Evolutionary conservation across 2,113 vertebrate species (phyloP), one percentile per base, ranked within the genome.

Genomic region (Lagopus leucura): DNA sequence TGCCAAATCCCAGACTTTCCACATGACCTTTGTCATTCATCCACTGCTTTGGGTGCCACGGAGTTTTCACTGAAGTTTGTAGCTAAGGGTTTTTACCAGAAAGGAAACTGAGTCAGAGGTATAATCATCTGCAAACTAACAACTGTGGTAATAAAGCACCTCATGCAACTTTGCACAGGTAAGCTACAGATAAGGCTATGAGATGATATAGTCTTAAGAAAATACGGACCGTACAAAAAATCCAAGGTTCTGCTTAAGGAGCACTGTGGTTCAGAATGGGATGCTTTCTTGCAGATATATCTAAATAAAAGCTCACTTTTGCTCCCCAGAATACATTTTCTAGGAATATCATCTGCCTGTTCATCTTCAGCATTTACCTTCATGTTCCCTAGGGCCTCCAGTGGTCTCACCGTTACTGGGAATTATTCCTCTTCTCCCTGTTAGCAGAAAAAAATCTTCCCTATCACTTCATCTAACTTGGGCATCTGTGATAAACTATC

Each of bases 261-360:
- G 1, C 15, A 57, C 20, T 30, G 10, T 24, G 7, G 3, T 50
- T 65, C 34, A 72, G 25, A 87, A 77, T 1, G 5, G 5, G 10
- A 21, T 0, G 0, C 63, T 72, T 50, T 92, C 14, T 14, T 42
- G 38, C 21, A 22, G 3, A 32, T 0, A 0, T 55, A 3, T 42
- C 34, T 32, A 45, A 72, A 27, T 1, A 86, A n/a, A 81, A 63
- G 18, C 28, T 60, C 14, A 11, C 12, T 75, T 94, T 42, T 19
- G 3, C 84, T 82, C 19, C 75, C 82, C 36, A 65, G 43, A 61
- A 50, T 13, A 19, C 22, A n/a, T 40, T 8, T 93, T 47, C 20
- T 0, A 64, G 32, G 14, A 71, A 30, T 28, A 65, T 75, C 18
- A 58, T 69, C 30, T 67, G 16, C 34, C n/a, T 67, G 32, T 22